Conservation (phyloP, 2,797 vertebrate genomes). For the Mycteria americana region DNA sequence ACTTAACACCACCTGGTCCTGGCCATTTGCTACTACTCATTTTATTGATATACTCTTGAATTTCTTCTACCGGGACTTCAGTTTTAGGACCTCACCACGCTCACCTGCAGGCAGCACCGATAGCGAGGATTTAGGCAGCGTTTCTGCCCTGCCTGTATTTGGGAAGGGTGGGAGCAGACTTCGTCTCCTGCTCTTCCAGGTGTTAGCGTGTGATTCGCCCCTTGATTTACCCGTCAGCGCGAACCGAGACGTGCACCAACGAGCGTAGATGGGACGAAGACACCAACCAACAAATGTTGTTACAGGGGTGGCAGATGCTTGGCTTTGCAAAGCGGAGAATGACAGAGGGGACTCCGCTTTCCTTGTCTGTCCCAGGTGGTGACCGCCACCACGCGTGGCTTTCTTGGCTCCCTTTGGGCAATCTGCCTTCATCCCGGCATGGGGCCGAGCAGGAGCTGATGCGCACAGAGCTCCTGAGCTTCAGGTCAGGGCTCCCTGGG, state of each 20-base stretch:
- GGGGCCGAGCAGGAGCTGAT: not conserved
- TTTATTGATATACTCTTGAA: not conserved
- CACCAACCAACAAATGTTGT: rapidly evolving
- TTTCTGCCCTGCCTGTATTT: not conserved
- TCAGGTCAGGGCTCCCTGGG: not conserved
- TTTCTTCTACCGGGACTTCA: not conserved
- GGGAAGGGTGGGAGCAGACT: not conserved
- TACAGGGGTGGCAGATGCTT: not conserved
- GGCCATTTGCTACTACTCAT: not conserved
- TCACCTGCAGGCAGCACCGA: rapidly evolving
- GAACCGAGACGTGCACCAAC: rapidly evolving
- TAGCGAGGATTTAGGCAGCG: rapidly evolving
- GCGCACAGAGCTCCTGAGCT: not conserved
- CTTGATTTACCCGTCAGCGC: not conserved
- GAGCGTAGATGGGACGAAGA: not conserved
- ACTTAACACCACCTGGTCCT: not conserved
- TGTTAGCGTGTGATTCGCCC: rapidly evolving
- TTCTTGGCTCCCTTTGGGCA: not conserved
- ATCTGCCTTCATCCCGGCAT: not conserved
- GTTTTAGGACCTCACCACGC: not conserved
- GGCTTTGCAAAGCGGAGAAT: not conserved
- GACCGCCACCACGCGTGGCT: not conserved
- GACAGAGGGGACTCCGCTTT: not conserved
- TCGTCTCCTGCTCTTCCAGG: not conserved
- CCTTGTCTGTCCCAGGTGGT: not conserved